A percentile compares a stretch with the other conserved stretches of the same genome.
Evolutionary conservation across 1,140 invertebrate species (phyloP).

Genomic region (Scaptomyza hsui): DNA sequence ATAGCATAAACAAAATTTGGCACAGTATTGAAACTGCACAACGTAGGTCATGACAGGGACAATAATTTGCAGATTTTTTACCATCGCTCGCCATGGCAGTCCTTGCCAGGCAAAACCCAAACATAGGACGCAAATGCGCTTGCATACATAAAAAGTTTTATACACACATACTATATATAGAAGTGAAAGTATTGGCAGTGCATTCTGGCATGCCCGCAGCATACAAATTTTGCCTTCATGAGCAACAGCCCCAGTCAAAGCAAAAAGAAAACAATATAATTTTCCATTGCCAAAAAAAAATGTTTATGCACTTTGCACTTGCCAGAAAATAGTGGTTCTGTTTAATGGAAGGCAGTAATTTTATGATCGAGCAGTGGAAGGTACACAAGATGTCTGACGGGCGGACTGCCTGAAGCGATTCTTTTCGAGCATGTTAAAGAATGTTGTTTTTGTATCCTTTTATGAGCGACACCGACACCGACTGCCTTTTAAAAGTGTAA

Average conservation of each 20-base stretch:
- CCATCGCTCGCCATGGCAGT: conserved; percentile 15
- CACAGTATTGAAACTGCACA: conserved; percentile 12
- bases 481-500: conserved; percentile 24
- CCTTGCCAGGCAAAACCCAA: conserved; percentile 38
- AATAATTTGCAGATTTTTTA: conserved; percentile 54
- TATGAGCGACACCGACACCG: not conserved
- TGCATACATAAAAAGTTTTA: not conserved
- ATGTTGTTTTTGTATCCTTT: no score
- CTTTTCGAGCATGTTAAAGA: conserved; percentile 2
- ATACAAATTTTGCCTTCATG: conserved; percentile 40
- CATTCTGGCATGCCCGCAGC: conserved; percentile 48
- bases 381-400: conserved; percentile 16
- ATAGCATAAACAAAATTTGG: no score
- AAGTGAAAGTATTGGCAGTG: conserved; percentile 27
- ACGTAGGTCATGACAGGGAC: conserved; percentile 41
- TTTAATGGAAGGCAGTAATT: not conserved
- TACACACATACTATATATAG: conserved; percentile 16
- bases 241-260: conserved; percentile 32
- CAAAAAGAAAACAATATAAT: conserved; percentile 69
- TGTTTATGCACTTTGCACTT: conserved; percentile 70
- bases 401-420: conserved; percentile 8
- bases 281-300: conserved; percentile 77
- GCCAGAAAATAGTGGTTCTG: conserved; percentile 21
- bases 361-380: no score
- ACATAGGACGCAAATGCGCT: conserved; percentile 46